phyloP scores from a whole-genome alignment of 2,888 invertebrate species.

The Drosophila basisetae region DNA sequence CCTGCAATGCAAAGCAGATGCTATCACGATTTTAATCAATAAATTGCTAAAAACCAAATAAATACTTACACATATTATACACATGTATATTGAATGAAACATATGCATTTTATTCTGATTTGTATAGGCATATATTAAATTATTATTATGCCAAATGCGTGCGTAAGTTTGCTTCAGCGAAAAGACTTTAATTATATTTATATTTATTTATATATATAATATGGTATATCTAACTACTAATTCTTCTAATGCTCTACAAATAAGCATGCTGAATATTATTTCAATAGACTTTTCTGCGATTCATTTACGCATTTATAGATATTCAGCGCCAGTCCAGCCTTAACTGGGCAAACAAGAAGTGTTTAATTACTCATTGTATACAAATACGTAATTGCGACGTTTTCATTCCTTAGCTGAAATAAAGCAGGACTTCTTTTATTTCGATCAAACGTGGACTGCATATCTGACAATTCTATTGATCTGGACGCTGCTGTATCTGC shows the following conservation, averaged over 20 bases:
- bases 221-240: not conserved
- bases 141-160: too few species aligned
- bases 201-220: not conserved
- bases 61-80: not conserved
- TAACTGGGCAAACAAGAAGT: too few species aligned
- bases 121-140: too few species aligned
- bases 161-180: not conserved
- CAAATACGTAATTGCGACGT: not conserved
- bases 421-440: not conserved
- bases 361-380: not conserved
- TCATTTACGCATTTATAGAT: not conserved
- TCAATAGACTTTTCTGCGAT: not conserved
- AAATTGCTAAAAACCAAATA: not conserved
- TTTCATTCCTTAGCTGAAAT: not conserved
- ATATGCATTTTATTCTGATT: not conserved
- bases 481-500: constrained; percentile 21
- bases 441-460: not conserved
- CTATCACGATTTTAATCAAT: not conserved
- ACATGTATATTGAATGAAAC: not conserved
- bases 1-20: not conserved
- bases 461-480: not conserved
- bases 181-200: not conserved
- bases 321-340: not conserved
- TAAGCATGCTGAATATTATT: not conserved
- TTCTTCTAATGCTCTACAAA: not conserved